phyloP scores from a whole-genome alignment of 2,797 vertebrate species.

The Novumbra hubbsi region DNA sequence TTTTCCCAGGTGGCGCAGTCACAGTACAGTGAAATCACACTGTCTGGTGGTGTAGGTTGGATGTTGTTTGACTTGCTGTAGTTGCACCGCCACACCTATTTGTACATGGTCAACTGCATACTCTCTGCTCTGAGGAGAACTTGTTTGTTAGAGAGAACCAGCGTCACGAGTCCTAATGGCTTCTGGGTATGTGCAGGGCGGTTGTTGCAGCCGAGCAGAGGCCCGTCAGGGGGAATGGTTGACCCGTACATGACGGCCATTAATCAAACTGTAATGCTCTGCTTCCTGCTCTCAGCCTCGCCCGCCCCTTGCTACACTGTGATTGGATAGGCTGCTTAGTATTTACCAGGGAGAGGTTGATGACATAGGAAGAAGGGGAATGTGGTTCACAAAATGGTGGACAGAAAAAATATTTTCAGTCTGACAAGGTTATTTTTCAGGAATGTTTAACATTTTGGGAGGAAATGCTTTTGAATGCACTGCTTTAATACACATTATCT shows the following conservation, averaged over 20 bases:
- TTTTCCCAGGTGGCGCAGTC: background rate
- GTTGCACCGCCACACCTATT: background rate
- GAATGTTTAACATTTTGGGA: background rate
- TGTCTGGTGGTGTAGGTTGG: background rate
- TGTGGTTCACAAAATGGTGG: constrained; percentile 27
- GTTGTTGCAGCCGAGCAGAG: constrained; percentile 21
- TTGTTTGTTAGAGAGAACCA: constrained; percentile 4
- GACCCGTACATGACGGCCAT: constrained; percentile 56
- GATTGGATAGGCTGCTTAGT: constrained; percentile 23
- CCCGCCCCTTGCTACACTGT: constrained; percentile 13
- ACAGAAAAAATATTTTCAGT: background rate
- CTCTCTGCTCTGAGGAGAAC: constrained; percentile 18
- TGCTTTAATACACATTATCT: background rate
- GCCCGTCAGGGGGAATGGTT: constrained; percentile 34
- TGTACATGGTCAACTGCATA: background rate
- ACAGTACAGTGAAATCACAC: no score
- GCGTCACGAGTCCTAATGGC: constrained; percentile 31
- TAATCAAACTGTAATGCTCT: constrained; percentile 44
- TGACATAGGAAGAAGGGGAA: background rate
- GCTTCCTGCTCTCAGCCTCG: constrained; percentile 26
- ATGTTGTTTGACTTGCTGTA: background rate
- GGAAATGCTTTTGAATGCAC: background rate
- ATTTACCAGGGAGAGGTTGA: background rate
- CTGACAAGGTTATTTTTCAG: background rate
- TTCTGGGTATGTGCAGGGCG: constrained; percentile 11